These are phyloP conservation scores for Centropus unirufus DNA, from an alignment of 2,113 vertebrate genomes.

Conservation along the genomic window DNA sequence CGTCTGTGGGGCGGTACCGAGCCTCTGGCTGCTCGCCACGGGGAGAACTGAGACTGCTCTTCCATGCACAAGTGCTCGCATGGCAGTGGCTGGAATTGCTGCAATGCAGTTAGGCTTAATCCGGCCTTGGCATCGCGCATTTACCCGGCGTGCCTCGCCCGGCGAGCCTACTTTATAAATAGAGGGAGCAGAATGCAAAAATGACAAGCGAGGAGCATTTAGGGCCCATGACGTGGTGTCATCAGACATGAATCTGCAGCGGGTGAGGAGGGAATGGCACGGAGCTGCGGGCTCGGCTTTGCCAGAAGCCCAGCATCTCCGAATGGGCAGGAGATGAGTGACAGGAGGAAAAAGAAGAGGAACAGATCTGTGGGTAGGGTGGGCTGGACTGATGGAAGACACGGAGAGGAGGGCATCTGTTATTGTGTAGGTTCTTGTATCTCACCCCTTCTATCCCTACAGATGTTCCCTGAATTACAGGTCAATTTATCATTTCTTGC, in stretches of 20 bases:
- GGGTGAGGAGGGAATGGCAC: background rate
- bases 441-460: background rate
- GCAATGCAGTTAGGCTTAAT: constrained; percentile 34
- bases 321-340: background rate
- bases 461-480: background rate
- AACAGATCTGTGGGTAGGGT: background rate
- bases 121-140: background rate
- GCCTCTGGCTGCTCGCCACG: too few relatives aligned
- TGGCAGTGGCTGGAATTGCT: constrained; percentile 11
- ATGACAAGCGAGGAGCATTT: background rate
- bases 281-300: background rate
- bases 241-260: background rate
- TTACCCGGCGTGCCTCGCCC: background rate
- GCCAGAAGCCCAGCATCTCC: background rate
- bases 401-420: background rate
- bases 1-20: background rate
- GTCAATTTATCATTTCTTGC: background rate
- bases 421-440: background rate
- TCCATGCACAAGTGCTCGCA: background rate
- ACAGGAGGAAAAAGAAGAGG: background rate
- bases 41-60: background rate
- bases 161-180: constrained; percentile 58
- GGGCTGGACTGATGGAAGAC: background rate
- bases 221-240: background rate
- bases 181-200: constrained; percentile 20